These are phyloP conservation scores for Silurus lanzhouensis DNA, from an alignment of 2,797 vertebrate genomes.

Conservation along the genomic window DNA sequence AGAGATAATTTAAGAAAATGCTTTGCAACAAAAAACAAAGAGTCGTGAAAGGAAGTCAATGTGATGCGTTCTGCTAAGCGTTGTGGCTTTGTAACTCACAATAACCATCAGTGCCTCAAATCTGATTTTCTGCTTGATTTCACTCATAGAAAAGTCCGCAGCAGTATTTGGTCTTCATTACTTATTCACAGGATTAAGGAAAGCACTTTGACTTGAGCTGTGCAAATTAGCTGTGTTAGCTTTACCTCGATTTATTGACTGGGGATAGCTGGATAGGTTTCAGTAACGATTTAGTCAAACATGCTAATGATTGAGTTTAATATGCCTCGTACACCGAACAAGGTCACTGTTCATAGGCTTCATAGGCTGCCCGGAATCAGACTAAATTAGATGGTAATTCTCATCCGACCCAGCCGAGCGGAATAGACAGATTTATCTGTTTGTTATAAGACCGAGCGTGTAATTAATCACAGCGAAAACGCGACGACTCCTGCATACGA, in stretches of 20 bases:
- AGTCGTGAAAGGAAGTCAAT: not conserved
- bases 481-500: conserved; percentile 41
- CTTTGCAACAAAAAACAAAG: not conserved
- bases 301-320: conserved; percentile 34
- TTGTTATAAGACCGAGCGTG: conserved; percentile 45
- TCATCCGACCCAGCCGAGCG: conserved; percentile 40
- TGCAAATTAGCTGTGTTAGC: conserved; percentile 22
- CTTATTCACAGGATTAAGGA: conserved; percentile 20
- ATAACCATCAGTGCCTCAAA: conserved; percentile 10
- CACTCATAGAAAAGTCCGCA: conserved; percentile 26
- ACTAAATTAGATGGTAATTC: conserved; percentile 51
- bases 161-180: not conserved
- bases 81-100: conserved; percentile 9
- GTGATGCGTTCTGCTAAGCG: not conserved
- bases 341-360: conserved; percentile 38
- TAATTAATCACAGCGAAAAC: conserved; percentile 51
- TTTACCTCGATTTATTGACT: conserved; percentile 21
- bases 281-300: conserved; percentile 29
- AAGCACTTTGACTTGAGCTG: conserved; percentile 19
- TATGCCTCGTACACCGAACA: conserved; percentile 29
- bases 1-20: not conserved
- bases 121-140: conserved; percentile 29
- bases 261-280: conserved; percentile 2
- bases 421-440: conserved; percentile 50
- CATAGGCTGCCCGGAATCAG: conserved; percentile 21